A percentile compares a stretch with the other conserved stretches of the same genome.
phyloP scores from a whole-genome alignment of 2,797 vertebrate species.

The Enteromius paludinosus region DNA sequence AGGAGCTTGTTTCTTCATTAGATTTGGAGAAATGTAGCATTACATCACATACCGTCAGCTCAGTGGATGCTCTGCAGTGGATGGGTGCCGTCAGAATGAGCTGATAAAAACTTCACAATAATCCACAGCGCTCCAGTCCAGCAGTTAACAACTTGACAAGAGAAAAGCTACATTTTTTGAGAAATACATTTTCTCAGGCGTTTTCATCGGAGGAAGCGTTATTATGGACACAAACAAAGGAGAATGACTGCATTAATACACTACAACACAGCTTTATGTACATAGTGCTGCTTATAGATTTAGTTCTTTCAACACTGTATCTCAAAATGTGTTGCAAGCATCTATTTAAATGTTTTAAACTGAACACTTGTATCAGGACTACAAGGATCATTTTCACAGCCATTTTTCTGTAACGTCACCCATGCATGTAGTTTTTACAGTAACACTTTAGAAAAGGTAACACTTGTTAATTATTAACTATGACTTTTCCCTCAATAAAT shows the following conservation, averaged over 20 bases:
- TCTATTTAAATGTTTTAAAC: not conserved
- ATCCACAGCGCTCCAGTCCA: not conserved
- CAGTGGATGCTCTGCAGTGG: not conserved
- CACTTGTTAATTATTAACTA: too few relatives aligned
- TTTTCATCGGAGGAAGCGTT: too few relatives aligned
- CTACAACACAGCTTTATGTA: not conserved
- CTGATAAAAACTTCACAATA: not conserved
- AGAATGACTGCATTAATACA: not conserved
- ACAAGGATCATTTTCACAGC: not conserved
- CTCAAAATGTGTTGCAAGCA: not conserved
- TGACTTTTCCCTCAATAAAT: too few relatives aligned
- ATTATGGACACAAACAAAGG: too few relatives aligned
- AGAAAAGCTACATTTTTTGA: not conserved
- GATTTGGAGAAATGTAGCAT: not conserved
- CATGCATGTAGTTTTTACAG: not conserved
- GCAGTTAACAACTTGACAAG: not conserved
- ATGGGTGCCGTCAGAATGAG: not conserved
- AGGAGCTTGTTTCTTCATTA: not conserved
- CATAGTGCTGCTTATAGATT: not conserved
- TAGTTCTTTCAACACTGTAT: not conserved
- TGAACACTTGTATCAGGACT: not conserved
- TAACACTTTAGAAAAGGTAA: too few relatives aligned
- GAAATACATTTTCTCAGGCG: not conserved
- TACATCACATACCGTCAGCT: not conserved
- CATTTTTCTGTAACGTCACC: not conserved